Evolutionary conservation across 2,888 invertebrate species (phyloP), one percentile per base, ranked within the genome.

Genomic region (Nysson spinosus): DNA sequence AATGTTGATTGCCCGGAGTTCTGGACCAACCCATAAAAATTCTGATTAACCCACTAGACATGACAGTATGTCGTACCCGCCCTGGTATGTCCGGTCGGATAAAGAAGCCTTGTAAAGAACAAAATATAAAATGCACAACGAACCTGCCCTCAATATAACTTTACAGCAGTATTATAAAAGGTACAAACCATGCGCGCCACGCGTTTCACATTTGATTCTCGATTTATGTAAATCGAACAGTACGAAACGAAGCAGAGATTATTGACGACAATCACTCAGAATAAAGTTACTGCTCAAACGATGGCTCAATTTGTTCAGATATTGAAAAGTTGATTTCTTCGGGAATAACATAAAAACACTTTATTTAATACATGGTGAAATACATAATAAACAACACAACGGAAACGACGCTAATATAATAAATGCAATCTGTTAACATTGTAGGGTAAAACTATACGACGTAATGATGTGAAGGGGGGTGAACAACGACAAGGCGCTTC

Each of bases 1-100:
- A 72, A 74, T 74, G 74, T 72, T 74, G 74, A 74, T 74, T 74
- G 74, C 69, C 3, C 57, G 17, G 74, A 63, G 64, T 74, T 74
- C 69, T 65, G 68, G 68, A 16, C 46, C 22, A 37, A 46, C 55
- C 60, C 74, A 65, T 74, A 74, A 71, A 74, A 74, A 74, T 74
- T 73, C 71, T 74, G 74, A 74, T 74, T 71, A 74, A 74, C 69
- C 57, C 49, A 37, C 62, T 56, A 71, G 74, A 65, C 74, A 69
- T 64, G 74, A 73, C 64, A 62, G 64, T 60, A 55, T 68, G 64
- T 55, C 50, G 32, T 43, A 40, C 19, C 52, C 19, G 26, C 44
- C n/a, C 47, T 64, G 28, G 30, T 52, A 34, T 35, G 44, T 24
- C 6, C 14, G 12, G 24, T 9, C 28, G 37, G 49, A 58, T 58